Percentiles rank a stretch among this genome's conserved stretches.
These are phyloP conservation scores for Eriosoma lanigerum DNA, from an alignment of 1,140 invertebrate genomes.

Conservation along the genomic window DNA sequence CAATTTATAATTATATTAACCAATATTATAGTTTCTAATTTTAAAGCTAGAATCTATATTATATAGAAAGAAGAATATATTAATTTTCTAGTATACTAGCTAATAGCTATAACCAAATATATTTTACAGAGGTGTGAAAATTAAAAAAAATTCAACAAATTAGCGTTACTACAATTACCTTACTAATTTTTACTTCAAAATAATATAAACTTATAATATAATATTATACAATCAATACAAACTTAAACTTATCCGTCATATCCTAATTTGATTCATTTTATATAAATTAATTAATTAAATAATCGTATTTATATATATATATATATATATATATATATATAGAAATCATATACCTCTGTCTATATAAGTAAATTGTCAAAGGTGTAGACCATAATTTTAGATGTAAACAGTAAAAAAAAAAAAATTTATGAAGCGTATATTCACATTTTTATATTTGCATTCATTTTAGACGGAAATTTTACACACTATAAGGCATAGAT, in stretches of 20 bases:
- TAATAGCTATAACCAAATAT: not conserved
- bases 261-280: not conserved
- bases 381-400: constrained; percentile 24
- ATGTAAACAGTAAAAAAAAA: not conserved
- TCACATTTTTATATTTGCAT: no score
- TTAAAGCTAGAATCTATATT: no score
- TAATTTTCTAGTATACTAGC: no score
- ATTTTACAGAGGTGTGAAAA: not conserved
- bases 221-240: not conserved
- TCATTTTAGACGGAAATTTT: not conserved
- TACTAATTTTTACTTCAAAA: no score
- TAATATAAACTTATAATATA: not conserved
- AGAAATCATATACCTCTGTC: constrained; percentile 28
- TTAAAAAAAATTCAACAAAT: not conserved
- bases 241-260: not conserved
- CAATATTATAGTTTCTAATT: no score
- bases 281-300: not conserved
- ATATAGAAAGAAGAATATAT: no score
- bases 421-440: not conserved
- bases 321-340: no score
- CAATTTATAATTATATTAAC: no score
- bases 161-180: no score
- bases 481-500: no score
- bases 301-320: no score
- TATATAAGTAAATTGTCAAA: constrained; percentile 22